Evolutionary conservation across 2,888 invertebrate genomes (phyloP).

Genomic region (Nemurella pictetii): DNA sequence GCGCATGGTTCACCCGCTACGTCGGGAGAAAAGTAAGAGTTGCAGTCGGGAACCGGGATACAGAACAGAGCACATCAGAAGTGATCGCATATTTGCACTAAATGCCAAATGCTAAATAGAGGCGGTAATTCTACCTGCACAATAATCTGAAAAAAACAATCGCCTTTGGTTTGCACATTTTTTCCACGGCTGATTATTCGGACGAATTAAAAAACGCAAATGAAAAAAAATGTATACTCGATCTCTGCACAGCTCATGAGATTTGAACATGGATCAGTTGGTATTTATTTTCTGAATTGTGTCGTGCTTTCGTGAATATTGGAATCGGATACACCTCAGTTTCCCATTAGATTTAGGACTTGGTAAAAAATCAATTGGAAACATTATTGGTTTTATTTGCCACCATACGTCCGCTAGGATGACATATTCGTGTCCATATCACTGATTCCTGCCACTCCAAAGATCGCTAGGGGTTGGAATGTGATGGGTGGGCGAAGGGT

Average conservation of each 20-base stretch:
- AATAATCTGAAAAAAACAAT: no score
- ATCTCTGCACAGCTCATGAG: not conserved
- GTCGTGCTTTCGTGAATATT: not conserved
- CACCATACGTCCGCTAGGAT: not conserved
- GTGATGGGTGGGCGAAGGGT: not conserved
- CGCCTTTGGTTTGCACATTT: not conserved
- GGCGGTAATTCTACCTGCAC: not conserved
- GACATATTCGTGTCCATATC: not conserved
- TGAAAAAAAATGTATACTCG: not conserved
- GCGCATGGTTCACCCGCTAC: constrained; percentile 20
- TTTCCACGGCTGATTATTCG: not conserved
- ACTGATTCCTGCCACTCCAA: not conserved
- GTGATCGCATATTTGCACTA: not conserved
- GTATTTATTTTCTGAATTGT: constrained; percentile 41
- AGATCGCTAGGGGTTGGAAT: not conserved
- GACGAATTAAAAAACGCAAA: not conserved
- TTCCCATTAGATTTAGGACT: not conserved
- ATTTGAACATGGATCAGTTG: constrained; percentile 32
- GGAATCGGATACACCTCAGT: not conserved
- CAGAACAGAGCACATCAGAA: no score
- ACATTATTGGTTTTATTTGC: not conserved
- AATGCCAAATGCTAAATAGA: not conserved
- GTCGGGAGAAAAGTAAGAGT: constrained; percentile 20
- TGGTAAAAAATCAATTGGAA: not conserved
- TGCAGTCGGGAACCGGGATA: not conserved